Evolutionary conservation across 2,113 vertebrate genomes (phyloP).

Genomic region (Colaptes auratus): DNA sequence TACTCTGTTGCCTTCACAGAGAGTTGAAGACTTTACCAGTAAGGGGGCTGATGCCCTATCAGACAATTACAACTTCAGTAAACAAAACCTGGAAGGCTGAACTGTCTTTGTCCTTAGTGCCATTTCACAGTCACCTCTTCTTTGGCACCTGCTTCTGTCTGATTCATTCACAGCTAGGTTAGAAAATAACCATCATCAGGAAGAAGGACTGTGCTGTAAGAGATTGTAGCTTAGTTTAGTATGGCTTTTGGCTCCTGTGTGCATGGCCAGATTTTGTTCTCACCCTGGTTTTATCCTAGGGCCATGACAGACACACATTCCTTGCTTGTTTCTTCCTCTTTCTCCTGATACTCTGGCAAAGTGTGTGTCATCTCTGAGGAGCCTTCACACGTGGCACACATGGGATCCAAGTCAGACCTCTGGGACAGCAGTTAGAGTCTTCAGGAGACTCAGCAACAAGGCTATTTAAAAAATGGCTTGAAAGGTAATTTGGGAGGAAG

Average conservation of each 20-base stretch:
- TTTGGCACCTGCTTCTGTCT: background rate
- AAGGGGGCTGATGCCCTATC: background rate
- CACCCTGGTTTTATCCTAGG: background rate
- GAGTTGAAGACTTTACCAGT: background rate
- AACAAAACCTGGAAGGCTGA: background rate
- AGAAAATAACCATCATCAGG: background rate
- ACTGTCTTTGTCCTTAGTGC: background rate
- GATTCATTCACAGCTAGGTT: background rate
- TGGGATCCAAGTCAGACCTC: background rate
- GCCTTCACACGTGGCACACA: background rate
- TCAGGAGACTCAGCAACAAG: background rate
- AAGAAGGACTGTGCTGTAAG: background rate
- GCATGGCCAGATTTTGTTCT: background rate
- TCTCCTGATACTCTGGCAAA: background rate
- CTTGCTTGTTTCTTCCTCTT: background rate
- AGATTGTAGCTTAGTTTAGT: background rate
- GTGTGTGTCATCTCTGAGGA: background rate
- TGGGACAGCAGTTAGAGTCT: background rate
- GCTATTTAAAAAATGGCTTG: background rate
- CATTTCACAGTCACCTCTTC: background rate
- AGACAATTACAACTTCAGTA: background rate
- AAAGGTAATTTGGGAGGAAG: background rate
- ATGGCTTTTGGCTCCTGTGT: background rate
- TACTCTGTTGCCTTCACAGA: background rate
- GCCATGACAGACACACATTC: background rate